These are phyloP conservation scores for Alviniconcha strummeri DNA, from an alignment of 2,888 invertebrate genomes.

Conservation along the genomic window DNA sequence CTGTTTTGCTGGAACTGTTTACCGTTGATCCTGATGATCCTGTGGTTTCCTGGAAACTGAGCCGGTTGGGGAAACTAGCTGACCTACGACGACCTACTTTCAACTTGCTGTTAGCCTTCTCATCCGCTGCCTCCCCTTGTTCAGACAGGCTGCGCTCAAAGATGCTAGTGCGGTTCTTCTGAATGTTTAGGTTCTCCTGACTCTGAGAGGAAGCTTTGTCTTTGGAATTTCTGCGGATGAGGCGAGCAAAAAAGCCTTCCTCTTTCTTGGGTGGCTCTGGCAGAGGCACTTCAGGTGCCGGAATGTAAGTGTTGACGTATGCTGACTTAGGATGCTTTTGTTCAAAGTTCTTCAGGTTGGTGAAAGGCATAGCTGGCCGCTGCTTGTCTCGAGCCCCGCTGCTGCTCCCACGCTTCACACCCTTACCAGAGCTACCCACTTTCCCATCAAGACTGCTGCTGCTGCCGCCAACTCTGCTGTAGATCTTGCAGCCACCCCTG, in stretches of 20 bases:
- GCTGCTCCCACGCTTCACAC: background rate
- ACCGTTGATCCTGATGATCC: constrained; percentile 2
- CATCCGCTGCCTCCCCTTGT: constrained; percentile 37
- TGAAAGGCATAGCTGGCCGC: constrained; percentile 47
- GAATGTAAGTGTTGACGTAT: constrained; percentile 41
- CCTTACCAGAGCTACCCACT: background rate
- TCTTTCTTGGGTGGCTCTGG: constrained; percentile 45
- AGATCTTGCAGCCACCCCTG: background rate
- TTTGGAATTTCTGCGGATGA: constrained; percentile 63
- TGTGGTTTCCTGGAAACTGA: constrained; percentile 48
- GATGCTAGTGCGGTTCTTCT: constrained; percentile 40
- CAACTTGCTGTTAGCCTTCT: constrained; percentile 33
- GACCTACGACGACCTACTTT: constrained; percentile 56
- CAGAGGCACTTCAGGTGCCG: constrained; percentile 35
- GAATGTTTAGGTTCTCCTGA: constrained; percentile 55
- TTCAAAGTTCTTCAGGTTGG: constrained; percentile 48
- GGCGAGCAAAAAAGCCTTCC: constrained; percentile 59
- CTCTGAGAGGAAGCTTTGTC: constrained; percentile 61
- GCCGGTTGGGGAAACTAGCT: constrained; percentile 65
- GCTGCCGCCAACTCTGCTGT: constrained; percentile 17
- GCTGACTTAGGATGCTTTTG: constrained; percentile 41
- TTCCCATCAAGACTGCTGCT: background rate
- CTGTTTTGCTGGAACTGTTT: constrained; percentile 17
- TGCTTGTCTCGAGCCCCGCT: constrained; percentile 7
- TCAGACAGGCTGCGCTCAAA: constrained; percentile 47